These are phyloP conservation scores for Onchidella celtica DNA, from an alignment of 2,888 invertebrate species.

Conservation along the genomic window DNA sequence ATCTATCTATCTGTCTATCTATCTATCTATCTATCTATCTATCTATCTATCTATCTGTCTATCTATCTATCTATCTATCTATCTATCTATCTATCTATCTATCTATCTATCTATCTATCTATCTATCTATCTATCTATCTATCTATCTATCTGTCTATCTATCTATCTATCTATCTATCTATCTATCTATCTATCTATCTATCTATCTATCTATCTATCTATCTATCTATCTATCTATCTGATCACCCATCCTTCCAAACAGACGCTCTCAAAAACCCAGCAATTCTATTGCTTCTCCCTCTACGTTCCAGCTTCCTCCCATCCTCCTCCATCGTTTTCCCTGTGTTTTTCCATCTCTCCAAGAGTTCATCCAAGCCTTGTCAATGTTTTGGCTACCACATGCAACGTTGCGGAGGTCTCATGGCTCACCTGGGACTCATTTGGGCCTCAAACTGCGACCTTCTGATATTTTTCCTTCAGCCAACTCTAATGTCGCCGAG, in stretches of 20 bases:
- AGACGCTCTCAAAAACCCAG: too few relatives aligned
- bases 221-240: not conserved
- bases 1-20: not conserved
- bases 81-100: not conserved
- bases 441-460: constrained; percentile 41
- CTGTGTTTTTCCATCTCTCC: not conserved
- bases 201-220: not conserved
- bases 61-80: not conserved
- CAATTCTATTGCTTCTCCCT: not conserved
- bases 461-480: constrained; percentile 42
- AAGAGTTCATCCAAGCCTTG: constrained; percentile 7
- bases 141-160: not conserved
- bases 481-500: constrained; percentile 38
- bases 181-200: constrained; percentile 24
- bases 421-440: constrained; percentile 42
- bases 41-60: not conserved
- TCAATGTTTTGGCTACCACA: constrained; percentile 35
- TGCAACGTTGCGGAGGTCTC: constrained; percentile 46
- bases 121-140: constrained; percentile 13
- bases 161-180: constrained; percentile 11
- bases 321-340: not conserved
- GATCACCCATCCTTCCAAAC: not conserved
- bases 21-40: not conserved
- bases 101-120: constrained; percentile 4
- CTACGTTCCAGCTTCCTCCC: not conserved